phyloP scores from a whole-genome alignment of 2,113 vertebrate genomes.

The Himantopus leucocephalus region DNA sequence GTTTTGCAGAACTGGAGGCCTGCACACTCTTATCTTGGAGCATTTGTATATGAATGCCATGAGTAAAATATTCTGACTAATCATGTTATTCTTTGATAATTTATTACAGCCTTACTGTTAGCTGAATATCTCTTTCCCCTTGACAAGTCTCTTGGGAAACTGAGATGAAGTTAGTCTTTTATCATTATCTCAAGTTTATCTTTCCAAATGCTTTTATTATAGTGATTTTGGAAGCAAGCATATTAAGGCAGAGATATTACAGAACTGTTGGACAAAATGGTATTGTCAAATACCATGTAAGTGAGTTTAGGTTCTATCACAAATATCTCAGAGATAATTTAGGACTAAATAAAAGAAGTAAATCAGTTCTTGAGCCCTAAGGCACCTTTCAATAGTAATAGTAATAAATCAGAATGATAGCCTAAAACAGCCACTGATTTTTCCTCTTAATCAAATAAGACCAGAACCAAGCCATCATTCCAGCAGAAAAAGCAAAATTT shows the following conservation, averaged over 20 bases:
- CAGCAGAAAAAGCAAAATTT: conserved; percentile 71
- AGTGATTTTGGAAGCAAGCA: conserved; percentile 37
- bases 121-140: not conserved
- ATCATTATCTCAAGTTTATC: conserved; percentile 32
- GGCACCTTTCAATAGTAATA: conserved; percentile 58
- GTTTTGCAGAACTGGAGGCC: not conserved
- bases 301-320: conserved; percentile 59
- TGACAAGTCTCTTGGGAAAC: not conserved
- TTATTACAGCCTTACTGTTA: conserved; percentile 7
- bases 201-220: conserved; percentile 25
- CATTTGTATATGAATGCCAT: not conserved
- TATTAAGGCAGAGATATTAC: conserved; percentile 3
- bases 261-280: conserved; percentile 22
- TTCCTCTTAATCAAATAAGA: conserved; percentile 74
- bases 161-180: conserved; percentile 1
- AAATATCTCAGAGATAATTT: conserved; percentile 63
- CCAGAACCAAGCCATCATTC: conserved; percentile 67
- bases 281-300: conserved; percentile 37
- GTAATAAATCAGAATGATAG: conserved; percentile 72
- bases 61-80: conserved; percentile 25
- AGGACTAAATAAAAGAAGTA: conserved; percentile 65
- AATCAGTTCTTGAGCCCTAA: conserved; percentile 66
- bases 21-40: not conserved
- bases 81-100: not conserved
- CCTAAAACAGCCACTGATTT: conserved; percentile 57